Evolutionary conservation across 2,113 vertebrate genomes (phyloP), one percentile per base, ranked within the genome.

Genomic region (Engraulis encrasicolus): DNA sequence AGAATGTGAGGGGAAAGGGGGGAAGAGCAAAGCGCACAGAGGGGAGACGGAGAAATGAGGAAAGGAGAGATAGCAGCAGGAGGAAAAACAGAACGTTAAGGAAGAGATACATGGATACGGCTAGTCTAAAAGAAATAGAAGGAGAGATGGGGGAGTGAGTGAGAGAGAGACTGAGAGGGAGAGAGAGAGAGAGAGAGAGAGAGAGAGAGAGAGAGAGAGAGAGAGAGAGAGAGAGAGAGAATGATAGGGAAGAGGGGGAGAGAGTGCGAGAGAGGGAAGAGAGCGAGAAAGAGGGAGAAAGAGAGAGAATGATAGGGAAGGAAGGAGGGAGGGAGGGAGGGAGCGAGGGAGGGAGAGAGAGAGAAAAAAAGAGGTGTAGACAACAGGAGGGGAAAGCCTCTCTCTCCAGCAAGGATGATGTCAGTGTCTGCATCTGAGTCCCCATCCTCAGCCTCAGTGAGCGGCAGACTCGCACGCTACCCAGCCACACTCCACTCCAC

Each of bases 351-450:
- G 9, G 50, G 15, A 45, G 78, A 78, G 52, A 78, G 50, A 48
- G 40, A 50, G 82, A 77, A 66, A 40, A 71, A 61, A 58, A 36
- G 91, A 85, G 86, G 92, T 91, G 90, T 91, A 91, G 92, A 91
- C 89, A 91, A 91, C 90, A 90, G 92, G 92, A 94, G 93, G 93
- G 91, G 91, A 93, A 95, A 95, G 94, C 93, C 93, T 94, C 91
- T n/a, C 92, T 93, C 92, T 91, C 92, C 92, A 93, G 93, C 93
- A 94, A 93, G 91, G 94, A 95, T 95, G 94, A 95, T 95, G 95
- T 95, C 95, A 95, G 95, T 94, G 93, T 95, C 94, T 95, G 94
- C 95, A 95, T 94, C 94, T 94, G 93, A 95, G 94, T 93, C 91
- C 87, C 91, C 40, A 88, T 93, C 90, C 91, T n/a, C 90, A 86